phyloP scores from a whole-genome alignment of 2,113 vertebrate genomes.

The Notiomystis cincta region DNA sequence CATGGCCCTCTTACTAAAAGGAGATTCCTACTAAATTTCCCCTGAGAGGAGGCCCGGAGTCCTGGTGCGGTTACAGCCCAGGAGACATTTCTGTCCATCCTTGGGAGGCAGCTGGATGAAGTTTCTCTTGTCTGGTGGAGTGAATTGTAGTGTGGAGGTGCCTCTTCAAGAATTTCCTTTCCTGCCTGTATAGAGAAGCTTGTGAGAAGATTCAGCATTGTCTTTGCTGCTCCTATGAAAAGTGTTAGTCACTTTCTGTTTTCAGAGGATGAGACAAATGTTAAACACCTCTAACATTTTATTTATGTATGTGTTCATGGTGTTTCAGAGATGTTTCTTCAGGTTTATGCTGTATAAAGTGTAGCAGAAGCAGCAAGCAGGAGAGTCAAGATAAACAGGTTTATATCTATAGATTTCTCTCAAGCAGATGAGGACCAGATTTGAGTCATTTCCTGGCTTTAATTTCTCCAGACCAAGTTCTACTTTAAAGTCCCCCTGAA shows the following conservation, averaged over 20 bases:
- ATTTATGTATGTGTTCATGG: not conserved
- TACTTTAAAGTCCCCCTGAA: not conserved
- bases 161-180: not conserved
- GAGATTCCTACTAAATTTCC: not conserved
- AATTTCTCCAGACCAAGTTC: not conserved
- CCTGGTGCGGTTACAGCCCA: not conserved
- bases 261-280: not conserved
- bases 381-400: not conserved
- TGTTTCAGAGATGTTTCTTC: not conserved
- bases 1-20: not conserved
- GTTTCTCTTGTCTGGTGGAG: not conserved
- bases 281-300: not conserved
- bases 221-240: not conserved
- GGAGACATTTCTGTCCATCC: not conserved
- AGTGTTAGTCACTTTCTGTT: rapidly evolving
- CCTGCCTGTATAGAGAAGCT: not conserved
- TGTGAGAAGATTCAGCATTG: not conserved
- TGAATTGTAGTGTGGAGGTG: not conserved
- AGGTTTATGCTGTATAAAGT: not conserved
- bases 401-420: not conserved
- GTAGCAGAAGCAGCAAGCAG: not conserved
- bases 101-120: not conserved
- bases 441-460: not conserved
- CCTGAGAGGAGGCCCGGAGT: not conserved
- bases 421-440: not conserved